These are phyloP conservation scores for Enteromius paludinosus DNA, from an alignment of 2,797 vertebrate species.

Conservation along the genomic window DNA sequence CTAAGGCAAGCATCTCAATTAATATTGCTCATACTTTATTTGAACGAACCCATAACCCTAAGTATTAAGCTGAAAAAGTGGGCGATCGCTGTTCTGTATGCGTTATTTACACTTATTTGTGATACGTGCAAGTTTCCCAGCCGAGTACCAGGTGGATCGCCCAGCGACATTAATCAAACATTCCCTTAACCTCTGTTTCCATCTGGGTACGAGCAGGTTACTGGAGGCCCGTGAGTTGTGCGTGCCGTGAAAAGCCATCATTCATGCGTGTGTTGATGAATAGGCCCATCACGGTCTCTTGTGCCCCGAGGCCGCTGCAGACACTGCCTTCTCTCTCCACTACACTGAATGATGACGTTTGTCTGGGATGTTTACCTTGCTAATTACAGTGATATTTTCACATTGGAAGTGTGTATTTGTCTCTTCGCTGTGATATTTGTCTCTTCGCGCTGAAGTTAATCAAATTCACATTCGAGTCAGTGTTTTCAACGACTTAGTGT, in stretches of 20 bases:
- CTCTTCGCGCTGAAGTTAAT: slow-evolving; percentile 40
- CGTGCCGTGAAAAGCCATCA: slow-evolving; percentile 66
- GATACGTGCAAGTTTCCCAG: slow-evolving; percentile 1
- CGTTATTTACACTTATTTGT: neutral
- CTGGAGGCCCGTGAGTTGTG: slow-evolving; percentile 34
- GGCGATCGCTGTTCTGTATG: neutral
- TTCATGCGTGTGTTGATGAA: slow-evolving; percentile 79
- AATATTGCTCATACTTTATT: neutral
- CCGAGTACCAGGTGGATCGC: slow-evolving; percentile 24
- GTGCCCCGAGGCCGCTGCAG: slow-evolving; percentile 73
- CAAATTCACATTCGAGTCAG: slow-evolving; percentile 43
- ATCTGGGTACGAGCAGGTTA: slow-evolving; percentile 43
- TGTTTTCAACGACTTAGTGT: slow-evolving; percentile 4
- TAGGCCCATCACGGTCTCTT: slow-evolving; percentile 71
- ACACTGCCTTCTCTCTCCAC: slow-evolving; percentile 77
- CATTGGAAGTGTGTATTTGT: slow-evolving; percentile 60
- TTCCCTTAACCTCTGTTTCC: slow-evolving; percentile 66
- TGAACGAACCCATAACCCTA: neutral
- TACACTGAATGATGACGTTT: slow-evolving; percentile 81
- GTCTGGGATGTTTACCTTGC: slow-evolving; percentile 79
- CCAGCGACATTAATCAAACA: slow-evolving; percentile 60
- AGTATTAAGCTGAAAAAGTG: neutral
- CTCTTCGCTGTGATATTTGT: slow-evolving; percentile 40
- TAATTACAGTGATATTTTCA: slow-evolving; percentile 77
- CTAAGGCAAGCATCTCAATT: neutral